Evolutionary conservation across 2,113 vertebrate species (phyloP).

Genomic region (Oncorhynchus mykiss): DNA sequence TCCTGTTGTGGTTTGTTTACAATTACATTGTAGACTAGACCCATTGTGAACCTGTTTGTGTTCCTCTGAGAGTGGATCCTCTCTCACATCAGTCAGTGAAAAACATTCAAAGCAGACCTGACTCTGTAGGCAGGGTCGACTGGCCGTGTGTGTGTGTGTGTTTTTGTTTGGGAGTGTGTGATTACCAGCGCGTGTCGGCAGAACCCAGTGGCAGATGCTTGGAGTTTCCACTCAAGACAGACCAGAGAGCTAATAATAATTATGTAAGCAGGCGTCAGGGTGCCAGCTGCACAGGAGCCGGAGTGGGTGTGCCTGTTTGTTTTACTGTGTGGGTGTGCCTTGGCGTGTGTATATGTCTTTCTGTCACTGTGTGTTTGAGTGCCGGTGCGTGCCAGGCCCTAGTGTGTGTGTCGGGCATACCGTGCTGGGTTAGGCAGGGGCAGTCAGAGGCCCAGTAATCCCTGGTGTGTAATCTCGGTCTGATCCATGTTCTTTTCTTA

Average conservation of each 20-base stretch:
- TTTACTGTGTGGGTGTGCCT: too few relatives aligned
- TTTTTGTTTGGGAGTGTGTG: too few relatives aligned
- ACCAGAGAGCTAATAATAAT: constrained; percentile 38
- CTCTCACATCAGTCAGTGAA: background rate
- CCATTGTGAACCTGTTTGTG: background rate
- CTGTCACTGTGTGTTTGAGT: too few relatives aligned
- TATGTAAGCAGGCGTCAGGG: background rate
- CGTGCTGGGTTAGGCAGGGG: background rate
- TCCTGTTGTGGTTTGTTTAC: background rate
- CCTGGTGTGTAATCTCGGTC: constrained; percentile 37
- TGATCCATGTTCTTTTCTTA: constrained; percentile 10
- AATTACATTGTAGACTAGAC: background rate
- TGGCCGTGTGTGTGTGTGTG: background rate
- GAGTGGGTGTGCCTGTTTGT: background rate
- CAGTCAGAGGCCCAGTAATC: background rate
- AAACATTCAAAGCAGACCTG: constrained; percentile 2
- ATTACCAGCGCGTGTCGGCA: constrained; percentile 2
- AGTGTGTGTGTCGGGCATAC: too few relatives aligned
- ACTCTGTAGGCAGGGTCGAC: background rate
- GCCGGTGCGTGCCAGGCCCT: too few relatives aligned
- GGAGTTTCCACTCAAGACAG: constrained; percentile 29
- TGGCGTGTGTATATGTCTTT: too few relatives aligned
- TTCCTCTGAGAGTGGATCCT: background rate
- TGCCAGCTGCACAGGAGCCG: background rate
- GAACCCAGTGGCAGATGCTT: constrained; percentile 23